These are phyloP conservation scores for Chloroclystis v-ata DNA, from an alignment of 2,888 invertebrate species.

Conservation along the genomic window DNA sequence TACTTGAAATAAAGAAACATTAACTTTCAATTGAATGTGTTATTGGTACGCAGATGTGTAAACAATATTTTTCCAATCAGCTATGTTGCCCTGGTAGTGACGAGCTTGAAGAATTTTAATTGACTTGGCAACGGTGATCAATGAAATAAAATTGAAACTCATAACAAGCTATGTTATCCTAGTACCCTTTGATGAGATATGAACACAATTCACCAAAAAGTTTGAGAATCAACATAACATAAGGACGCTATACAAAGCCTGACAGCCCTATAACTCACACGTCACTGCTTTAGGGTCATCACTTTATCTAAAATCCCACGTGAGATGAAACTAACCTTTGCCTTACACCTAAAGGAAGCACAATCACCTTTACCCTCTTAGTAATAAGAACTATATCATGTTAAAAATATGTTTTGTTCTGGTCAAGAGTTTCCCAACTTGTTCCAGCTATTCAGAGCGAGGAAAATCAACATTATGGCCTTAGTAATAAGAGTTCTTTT, in stretches of 20 bases:
- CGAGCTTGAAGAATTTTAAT: too few relatives aligned
- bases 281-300: constrained; percentile 53
- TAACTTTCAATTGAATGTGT: too few relatives aligned
- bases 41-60: too few relatives aligned
- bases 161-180: background rate
- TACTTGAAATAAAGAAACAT: too few relatives aligned
- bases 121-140: too few relatives aligned
- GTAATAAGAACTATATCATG: constrained; percentile 12
- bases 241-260: constrained; percentile 27
- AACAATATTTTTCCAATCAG: too few relatives aligned
- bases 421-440: constrained; percentile 10
- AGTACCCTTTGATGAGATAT: background rate
- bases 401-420: constrained; percentile 2
- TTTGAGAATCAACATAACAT: constrained; percentile 9
- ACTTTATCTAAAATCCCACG: constrained; percentile 55
- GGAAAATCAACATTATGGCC: constrained; percentile 22
- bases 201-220: too few relatives aligned
- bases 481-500: constrained; percentile 19
- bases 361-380: constrained; percentile 17
- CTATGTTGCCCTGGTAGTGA: too few relatives aligned
- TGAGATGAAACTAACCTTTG: constrained; percentile 38
- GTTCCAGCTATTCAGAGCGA: background rate
- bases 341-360: background rate
- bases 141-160: background rate
- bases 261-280: constrained; percentile 50